Percentiles rank a stretch among this genome's conserved stretches.
Conservation (phyloP, 2,888 invertebrate species). For the Habroteleia sp. region DNA sequence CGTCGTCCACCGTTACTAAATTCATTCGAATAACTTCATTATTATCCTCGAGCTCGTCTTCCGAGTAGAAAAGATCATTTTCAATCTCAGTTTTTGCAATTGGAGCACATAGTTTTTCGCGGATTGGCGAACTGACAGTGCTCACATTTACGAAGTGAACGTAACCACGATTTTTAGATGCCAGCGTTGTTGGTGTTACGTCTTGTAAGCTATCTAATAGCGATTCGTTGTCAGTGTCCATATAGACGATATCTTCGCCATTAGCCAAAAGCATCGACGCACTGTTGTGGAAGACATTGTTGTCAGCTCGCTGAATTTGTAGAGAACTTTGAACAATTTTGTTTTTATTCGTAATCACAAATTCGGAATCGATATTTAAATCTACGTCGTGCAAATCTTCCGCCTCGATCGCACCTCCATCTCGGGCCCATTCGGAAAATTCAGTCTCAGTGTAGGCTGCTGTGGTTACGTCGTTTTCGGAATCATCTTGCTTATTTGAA, state of each 20-base stretch:
- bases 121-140: constrained; percentile 33
- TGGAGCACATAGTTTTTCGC: constrained; percentile 69
- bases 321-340: constrained; percentile 31
- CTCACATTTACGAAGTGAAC: constrained; percentile 84
- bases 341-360: constrained; percentile 72
- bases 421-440: constrained; percentile 94
- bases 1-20: constrained; percentile 77
- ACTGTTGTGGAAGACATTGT: constrained; percentile 66
- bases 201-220: constrained; percentile 85
- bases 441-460: constrained; percentile 92
- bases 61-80: constrained; percentile 74
- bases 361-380: constrained; percentile 83
- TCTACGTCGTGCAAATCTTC: constrained; percentile 88
- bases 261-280: constrained; percentile 76
- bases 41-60: constrained; percentile 69
- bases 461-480: constrained; percentile 86
- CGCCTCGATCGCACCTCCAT: constrained; percentile 86
- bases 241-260: constrained; percentile 92
- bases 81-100: constrained; percentile 76
- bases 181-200: constrained; percentile 80
- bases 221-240: constrained; percentile 93
- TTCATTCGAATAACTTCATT: constrained; percentile 76
- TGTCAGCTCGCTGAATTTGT: constrained; percentile 18
- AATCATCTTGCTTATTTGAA: constrained; percentile 82
- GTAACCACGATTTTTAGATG: constrained; percentile 85